A percentile compares a stretch with the other conserved stretches of the same genome.
These are phyloP conservation scores for Strigamia transsilvanica DNA, from an alignment of 2,888 invertebrate genomes.

Conservation along the genomic window DNA sequence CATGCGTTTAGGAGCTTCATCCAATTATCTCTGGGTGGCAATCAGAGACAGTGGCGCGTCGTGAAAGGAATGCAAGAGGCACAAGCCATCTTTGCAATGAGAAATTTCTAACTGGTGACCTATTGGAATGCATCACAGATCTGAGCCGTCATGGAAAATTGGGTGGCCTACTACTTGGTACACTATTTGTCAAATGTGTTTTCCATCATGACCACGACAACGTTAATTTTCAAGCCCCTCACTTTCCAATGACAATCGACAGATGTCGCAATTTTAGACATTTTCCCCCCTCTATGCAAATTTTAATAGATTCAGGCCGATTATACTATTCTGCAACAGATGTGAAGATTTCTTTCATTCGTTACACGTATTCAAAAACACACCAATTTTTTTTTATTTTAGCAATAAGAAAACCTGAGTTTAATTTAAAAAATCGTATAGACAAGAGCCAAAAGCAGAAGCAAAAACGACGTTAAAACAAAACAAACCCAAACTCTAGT, in stretches of 20 bases:
- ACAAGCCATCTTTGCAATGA: slow-evolving; percentile 8
- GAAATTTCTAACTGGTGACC: slow-evolving; percentile 8
- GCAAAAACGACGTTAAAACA: too few relatives aligned
- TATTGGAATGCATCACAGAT: slow-evolving; percentile 3
- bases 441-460: too few relatives aligned
- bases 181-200: slow-evolving; percentile 3
- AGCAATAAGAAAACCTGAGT: too few relatives aligned
- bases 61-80: slow-evolving; percentile 8
- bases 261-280: not conserved
- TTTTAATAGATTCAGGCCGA: too few relatives aligned
- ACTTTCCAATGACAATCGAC: not conserved
- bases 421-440: too few relatives aligned
- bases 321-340: not conserved
- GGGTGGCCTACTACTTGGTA: not conserved
- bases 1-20: slow-evolving; percentile 3
- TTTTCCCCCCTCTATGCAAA: too few relatives aligned
- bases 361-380: too few relatives aligned
- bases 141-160: not conserved
- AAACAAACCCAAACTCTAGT: too few relatives aligned
- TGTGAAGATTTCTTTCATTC: too few relatives aligned
- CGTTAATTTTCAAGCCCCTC: not conserved
- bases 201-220: not conserved
- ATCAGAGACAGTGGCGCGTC: slow-evolving; percentile 8
- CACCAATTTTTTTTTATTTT: too few relatives aligned
- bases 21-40: slow-evolving; percentile 8